These are phyloP conservation scores for Metellina segmentata DNA, from an alignment of 2,888 invertebrate genomes.

Conservation along the genomic window DNA sequence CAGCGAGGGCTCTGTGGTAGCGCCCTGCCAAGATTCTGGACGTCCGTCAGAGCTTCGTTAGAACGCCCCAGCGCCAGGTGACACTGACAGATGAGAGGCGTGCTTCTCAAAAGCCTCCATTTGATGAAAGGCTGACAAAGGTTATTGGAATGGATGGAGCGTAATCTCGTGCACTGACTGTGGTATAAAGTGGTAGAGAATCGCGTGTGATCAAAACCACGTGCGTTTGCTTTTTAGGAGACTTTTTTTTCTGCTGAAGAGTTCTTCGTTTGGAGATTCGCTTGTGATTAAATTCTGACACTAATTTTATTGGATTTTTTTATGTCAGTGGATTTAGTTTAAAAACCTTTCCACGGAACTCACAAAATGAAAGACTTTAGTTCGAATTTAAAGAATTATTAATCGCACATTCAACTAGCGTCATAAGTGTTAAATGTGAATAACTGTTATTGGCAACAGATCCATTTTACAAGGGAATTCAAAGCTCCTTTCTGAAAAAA, in stretches of 20 bases:
- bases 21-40: slow-evolving; percentile 53
- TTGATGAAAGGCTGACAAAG: slow-evolving; percentile 37
- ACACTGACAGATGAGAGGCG: slow-evolving; percentile 57
- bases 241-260: not conserved
- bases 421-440: too few relatives aligned
- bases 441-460: too few relatives aligned
- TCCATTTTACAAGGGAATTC: too few relatives aligned
- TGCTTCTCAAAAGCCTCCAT: not conserved
- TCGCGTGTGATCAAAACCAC: slow-evolving; percentile 6
- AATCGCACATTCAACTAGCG: too few relatives aligned
- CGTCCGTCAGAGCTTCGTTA: slow-evolving; percentile 45
- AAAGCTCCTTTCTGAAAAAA: too few relatives aligned
- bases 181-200: not conserved
- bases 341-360: too few relatives aligned
- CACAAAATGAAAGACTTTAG: too few relatives aligned
- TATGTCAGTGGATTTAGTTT: too few relatives aligned
- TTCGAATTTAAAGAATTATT: too few relatives aligned
- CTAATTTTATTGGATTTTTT: too few relatives aligned
- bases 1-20: slow-evolving; percentile 51
- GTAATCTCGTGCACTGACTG: not conserved
- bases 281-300: too few relatives aligned
- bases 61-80: slow-evolving; percentile 42
- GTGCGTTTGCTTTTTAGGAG: slow-evolving; percentile 4
- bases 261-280: not conserved
- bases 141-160: slow-evolving; percentile 21